Base-by-base conservation (phyloP, 1,140 invertebrate species). In the Rhagoletis zephyria region DNA sequence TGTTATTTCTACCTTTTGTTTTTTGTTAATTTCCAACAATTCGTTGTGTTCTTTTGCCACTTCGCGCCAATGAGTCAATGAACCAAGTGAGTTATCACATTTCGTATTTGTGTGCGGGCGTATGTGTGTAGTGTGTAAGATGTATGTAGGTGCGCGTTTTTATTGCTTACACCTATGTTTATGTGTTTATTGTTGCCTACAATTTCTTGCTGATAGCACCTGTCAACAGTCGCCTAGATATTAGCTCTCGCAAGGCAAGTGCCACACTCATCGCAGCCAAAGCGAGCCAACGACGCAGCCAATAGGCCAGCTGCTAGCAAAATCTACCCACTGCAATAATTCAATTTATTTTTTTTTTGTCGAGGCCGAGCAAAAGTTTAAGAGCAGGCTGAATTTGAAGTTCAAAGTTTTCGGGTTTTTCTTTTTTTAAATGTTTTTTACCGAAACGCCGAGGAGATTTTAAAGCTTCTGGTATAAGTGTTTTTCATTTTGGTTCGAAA, bases 61-160 rank as follows among this genome's bases (percentile, higher is more conserved):
- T 45, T 4, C 5, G 12, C n/a, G 9, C 14, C n/a, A 56, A 81
- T 56, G 74, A 81, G 74, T 81, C 74, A 81, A 81, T 81, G 74
- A 81, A 51, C 74, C 74, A 56, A 56, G 45, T 81, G 40, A 81
- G 74, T 56, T 81, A 81, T 81, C 67, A 12, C 45, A 81, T 1
- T 30, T 30, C 30, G 16, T 56, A n/a, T 30, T 2, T 59, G 48
- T 81, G 48, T 30, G 45, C 30, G 30, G 4, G 67, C n/a, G 12
- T 74, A 74, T 45, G 7, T 42, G 4, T 67, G 9, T 30, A 30
- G 30, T 30, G 30, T 30, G 30, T 30, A 30, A 30, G 30, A 30
- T 30, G 67, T 48, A n/a, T 74, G 45, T 74, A 74, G 40, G 7
- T 42, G 4, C 40, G 9, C 16, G 12, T 63, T 63, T n/a, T 63